phyloP scores from a whole-genome alignment of 2,888 invertebrate genomes.

The Cerceris ruficornis region DNA sequence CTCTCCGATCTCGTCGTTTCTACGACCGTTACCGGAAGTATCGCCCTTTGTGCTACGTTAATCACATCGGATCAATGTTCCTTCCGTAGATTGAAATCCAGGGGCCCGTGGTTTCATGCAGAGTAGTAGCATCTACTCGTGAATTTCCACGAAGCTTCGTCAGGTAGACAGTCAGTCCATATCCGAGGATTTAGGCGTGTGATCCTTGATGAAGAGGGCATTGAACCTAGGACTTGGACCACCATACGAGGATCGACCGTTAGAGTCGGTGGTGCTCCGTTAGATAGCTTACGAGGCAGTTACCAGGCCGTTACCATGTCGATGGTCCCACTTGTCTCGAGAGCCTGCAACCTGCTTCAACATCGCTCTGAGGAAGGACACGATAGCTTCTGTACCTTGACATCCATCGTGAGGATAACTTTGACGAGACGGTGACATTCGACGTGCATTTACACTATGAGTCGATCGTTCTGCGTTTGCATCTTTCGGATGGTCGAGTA shows the following conservation, averaged over 20 bases:
- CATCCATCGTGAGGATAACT: conserved; percentile 62
- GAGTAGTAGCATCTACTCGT: conserved; percentile 44
- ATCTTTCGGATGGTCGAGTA: too few species aligned
- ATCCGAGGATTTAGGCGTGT: conserved; percentile 71
- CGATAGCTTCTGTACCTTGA: conserved; percentile 40
- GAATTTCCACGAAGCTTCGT: conserved; percentile 61
- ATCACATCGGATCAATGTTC: not conserved
- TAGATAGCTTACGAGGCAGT: conserved; percentile 77
- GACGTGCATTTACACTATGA: not conserved
- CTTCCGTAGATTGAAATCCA: conserved; percentile 3
- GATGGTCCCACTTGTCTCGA: conserved; percentile 75
- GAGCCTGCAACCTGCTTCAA: conserved; percentile 59
- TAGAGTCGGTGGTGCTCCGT: conserved; percentile 67
- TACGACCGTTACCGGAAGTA: not conserved
- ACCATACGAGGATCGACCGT: conserved; percentile 57
- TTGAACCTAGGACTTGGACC: conserved; percentile 62
- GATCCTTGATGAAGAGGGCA: conserved; percentile 78
- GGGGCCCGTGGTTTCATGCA: conserved; percentile 13
- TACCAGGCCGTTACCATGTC: conserved; percentile 77
- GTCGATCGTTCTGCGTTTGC: not conserved
- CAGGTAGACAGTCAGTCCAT: conserved; percentile 54
- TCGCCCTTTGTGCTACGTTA: not conserved
- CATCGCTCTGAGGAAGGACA: conserved; percentile 48
- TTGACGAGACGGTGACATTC: conserved; percentile 37
- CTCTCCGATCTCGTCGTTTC: not conserved